phyloP scores from a whole-genome alignment of 2,888 invertebrate species.

The Oscheius sp. region DNA sequence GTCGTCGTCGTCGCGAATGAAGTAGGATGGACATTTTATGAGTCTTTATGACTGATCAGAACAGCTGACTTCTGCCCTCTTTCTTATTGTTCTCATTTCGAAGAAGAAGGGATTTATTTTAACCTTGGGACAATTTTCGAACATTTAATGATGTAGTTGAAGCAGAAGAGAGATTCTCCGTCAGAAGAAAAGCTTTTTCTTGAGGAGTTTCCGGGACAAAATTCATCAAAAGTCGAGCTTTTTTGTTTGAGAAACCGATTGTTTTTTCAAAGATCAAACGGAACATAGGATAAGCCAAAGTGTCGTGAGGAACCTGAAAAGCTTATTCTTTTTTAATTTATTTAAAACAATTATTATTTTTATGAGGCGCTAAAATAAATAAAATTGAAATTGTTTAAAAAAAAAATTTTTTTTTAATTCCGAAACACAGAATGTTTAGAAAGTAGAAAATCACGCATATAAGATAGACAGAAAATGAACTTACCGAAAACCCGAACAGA shows the following conservation, averaged over 20 bases:
- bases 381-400: no score
- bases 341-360: no score
- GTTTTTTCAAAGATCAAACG: slow-evolving; percentile 63
- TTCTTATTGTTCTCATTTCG: no score
- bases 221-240: slow-evolving; percentile 54
- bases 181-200: slow-evolving; percentile 7
- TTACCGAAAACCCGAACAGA: slow-evolving; percentile 13
- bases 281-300: slow-evolving; percentile 46
- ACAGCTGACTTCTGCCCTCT: slow-evolving; percentile 21
- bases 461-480: not conserved
- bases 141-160: no score
- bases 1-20: slow-evolving; percentile 12
- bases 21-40: slow-evolving; percentile 19
- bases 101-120: no score
- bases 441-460: no score
- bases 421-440: no score
- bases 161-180: not conserved
- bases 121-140: no score
- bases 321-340: not conserved
- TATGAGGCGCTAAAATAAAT: no score
- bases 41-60: slow-evolving; percentile 11
- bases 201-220: slow-evolving; percentile 41
- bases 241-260: slow-evolving; percentile 63
- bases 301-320: slow-evolving; percentile 36
- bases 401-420: no score